Conservation (phyloP, 1,140 invertebrate species). For the Trialeurodes vaporariorum region DNA sequence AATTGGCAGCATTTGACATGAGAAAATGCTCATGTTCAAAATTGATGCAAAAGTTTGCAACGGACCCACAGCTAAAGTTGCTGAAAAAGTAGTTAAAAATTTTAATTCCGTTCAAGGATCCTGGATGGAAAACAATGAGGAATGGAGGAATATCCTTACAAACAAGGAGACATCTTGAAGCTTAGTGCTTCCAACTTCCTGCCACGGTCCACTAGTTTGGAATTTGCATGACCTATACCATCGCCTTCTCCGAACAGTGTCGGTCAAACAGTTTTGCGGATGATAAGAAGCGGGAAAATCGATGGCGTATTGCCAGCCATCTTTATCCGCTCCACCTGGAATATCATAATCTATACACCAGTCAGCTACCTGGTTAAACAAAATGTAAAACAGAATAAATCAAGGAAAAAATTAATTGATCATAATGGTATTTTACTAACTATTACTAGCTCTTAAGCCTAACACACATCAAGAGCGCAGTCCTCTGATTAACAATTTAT, state of each 20-base stretch:
- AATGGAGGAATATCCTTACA: conserved; percentile 34
- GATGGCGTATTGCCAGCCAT: conserved; percentile 89
- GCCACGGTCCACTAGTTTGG: conserved; percentile 75
- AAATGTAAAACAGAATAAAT: no score
- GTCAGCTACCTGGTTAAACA: conserved; percentile 60
- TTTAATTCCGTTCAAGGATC: no score
- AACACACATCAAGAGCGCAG: no score
- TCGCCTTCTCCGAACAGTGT: conserved; percentile 70
- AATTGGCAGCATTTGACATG: no score
- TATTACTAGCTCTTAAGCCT: no score
- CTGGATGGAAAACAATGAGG: neutral
- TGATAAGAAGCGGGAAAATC: conserved; percentile 82
- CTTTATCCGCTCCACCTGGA: conserved; percentile 74
- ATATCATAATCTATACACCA: conserved; percentile 83
- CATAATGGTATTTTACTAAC: no score
- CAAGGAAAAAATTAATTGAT: no score
- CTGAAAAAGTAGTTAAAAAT: no score
- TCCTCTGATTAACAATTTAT: no score
- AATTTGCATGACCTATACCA: conserved; percentile 76
- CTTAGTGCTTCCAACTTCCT: conserved; percentile 68
- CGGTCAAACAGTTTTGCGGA: conserved; percentile 69
- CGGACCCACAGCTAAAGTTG: no score
- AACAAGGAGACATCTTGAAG: conserved; percentile 67
- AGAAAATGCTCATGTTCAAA: no score
- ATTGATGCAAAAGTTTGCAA: no score